Conservation (phyloP, 92 coral and sea anemone genomes). For the Bergia sp. region DNA sequence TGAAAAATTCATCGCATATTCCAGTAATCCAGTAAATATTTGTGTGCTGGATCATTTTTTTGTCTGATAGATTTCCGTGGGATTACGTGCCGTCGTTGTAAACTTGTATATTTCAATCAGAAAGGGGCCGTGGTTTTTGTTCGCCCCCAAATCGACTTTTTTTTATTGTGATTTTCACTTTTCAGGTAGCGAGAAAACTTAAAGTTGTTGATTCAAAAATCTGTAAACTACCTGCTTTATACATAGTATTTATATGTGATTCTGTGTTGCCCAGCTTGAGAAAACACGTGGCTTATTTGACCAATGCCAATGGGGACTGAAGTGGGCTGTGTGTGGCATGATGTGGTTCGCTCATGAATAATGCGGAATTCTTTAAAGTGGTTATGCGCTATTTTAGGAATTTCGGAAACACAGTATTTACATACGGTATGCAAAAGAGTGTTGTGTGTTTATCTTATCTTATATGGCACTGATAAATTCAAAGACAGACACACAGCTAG, state of each 20-base stretch:
- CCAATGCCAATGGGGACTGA: background rate
- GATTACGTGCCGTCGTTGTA: background rate
- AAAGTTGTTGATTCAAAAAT: background rate
- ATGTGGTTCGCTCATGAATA: background rate
- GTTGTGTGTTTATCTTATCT: background rate
- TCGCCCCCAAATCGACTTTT: background rate
- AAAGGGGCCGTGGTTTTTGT: background rate
- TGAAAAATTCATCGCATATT: background rate
- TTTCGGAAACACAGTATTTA: background rate
- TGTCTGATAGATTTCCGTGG: background rate
- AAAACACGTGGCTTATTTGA: background rate
- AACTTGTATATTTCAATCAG: background rate
- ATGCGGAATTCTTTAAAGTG: background rate
- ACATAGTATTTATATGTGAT: background rate
- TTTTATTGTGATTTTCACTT: background rate
- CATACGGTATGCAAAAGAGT: background rate
- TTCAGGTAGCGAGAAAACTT: background rate
- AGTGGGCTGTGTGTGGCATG: background rate
- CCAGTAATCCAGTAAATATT: background rate
- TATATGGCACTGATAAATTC: background rate
- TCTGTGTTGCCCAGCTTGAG: background rate
- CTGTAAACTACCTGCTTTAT: conserved; percentile 1
- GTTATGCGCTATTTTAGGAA: conserved; percentile 8
- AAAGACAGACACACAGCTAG: no score
- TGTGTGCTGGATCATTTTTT: background rate